A percentile compares a stretch with the other conserved stretches of the same genome.
These are phyloP conservation scores for Drosophila hamatofila DNA, from an alignment of 2,888 invertebrate genomes.

Conservation along the genomic window DNA sequence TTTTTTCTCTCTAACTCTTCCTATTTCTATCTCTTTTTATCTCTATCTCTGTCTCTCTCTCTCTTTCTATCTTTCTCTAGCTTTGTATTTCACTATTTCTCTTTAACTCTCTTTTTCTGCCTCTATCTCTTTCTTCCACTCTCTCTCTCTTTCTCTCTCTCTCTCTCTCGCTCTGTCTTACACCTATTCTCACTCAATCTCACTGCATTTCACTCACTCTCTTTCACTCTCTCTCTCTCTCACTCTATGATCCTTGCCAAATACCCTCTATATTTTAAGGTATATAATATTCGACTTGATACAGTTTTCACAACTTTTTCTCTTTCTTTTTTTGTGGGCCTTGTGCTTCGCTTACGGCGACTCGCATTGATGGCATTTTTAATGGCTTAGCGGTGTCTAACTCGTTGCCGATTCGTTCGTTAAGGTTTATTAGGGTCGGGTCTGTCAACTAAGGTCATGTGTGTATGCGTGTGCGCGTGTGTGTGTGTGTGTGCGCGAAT, in stretches of 20 bases:
- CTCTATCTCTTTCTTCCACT: neutral
- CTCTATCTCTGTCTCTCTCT: neutral
- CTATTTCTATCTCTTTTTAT: neutral
- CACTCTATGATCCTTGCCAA: too few relatives aligned
- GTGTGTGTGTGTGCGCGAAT: neutral
- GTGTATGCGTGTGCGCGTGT: neutral
- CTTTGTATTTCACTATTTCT: neutral
- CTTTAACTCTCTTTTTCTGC: neutral
- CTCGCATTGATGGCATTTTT: constrained; percentile 74
- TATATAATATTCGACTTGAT: neutral
- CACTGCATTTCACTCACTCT: neutral
- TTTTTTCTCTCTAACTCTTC: too few relatives aligned
- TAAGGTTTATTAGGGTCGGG: constrained; percentile 64
- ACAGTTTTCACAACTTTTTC: neutral
- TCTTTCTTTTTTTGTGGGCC: constrained; percentile 17
- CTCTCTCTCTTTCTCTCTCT: neutral
- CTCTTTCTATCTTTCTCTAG: too few relatives aligned
- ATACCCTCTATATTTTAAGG: too few relatives aligned
- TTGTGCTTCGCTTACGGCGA: constrained; percentile 18
- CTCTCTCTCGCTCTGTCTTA: neutral
- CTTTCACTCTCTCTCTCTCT: neutral
- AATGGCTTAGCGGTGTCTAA: constrained; percentile 73
- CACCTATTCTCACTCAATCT: neutral
- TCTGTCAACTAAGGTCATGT: constrained; percentile 29
- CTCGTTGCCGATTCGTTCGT: constrained; percentile 58